phyloP scores from a whole-genome alignment of 2,888 invertebrate genomes.

The Ferdinandea cuprea region DNA sequence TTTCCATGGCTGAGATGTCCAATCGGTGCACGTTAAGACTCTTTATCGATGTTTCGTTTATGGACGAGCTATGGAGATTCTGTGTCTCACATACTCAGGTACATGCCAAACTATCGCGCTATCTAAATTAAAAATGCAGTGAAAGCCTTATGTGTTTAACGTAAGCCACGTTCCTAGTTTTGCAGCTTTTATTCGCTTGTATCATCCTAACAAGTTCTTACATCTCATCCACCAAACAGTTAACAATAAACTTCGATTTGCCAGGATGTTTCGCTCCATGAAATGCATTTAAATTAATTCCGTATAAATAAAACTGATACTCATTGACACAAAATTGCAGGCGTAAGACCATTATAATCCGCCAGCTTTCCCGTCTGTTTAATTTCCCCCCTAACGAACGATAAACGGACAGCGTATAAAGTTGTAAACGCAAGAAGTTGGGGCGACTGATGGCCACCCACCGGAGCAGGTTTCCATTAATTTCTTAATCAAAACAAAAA shows the following conservation, averaged over 20 bases:
- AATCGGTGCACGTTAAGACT: no score
- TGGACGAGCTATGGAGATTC: no score
- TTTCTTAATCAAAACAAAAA: slow-evolving; percentile 74
- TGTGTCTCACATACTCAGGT: no score
- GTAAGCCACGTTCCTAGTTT: neutral
- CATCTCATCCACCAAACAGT: neutral
- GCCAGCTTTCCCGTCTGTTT: neutral
- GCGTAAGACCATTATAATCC: slow-evolving; percentile 1
- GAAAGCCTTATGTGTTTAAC: no score
- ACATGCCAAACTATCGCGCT: no score
- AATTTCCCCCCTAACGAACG: neutral
- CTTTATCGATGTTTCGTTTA: no score
- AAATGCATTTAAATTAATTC: neutral
- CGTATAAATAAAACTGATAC: slow-evolving; percentile 3
- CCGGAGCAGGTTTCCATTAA: slow-evolving; percentile 65
- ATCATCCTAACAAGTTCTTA: no score
- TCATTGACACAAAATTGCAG: slow-evolving; percentile 2
- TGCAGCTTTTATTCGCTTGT: no score
- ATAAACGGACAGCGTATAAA: neutral
- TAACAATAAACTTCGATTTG: neutral
- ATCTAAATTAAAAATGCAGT: no score
- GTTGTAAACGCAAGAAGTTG: slow-evolving; percentile 28
- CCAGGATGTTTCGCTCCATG: neutral
- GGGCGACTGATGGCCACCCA: slow-evolving; percentile 59
- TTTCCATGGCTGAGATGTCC: no score